Evolutionary conservation across 2,888 invertebrate genomes (phyloP), one percentile per base, ranked within the genome.

Genomic region (Gari tellinella): DNA sequence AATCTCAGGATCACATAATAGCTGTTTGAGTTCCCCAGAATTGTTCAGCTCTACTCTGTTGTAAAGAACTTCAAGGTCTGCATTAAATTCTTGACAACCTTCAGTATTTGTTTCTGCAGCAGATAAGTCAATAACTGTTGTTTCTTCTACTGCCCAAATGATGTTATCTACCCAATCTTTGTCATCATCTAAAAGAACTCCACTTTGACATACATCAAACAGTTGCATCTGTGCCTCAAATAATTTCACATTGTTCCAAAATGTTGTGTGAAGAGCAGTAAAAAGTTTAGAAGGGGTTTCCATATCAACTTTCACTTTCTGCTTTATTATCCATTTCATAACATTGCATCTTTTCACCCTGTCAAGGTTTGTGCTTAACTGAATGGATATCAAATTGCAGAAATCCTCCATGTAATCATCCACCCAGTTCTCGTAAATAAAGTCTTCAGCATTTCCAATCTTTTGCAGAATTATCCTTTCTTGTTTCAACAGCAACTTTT

Each of bases 331-430:
- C 23, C 31, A 46, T n/a, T 43, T 41, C 23, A 21, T 43, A 15
- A 31, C 51, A 14, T 52, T 23, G 15, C 51, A 21, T 51, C 49
- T 49, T 15, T 52, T 17, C n/a, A 8, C 12, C 26, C 15, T 17
- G 14, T 10, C 8, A 25, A 43, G 21, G 3, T 41, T 19, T 1
- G 40, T 40, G 43, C 49, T 51, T 21, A 48, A 23, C 7, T 25
- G 23, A 19, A 53, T 14, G 0, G 65, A 64, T 14, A 45, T 15
- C 10, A 69, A 46, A 17, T 43, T 57, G 43, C 74, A 69, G n/a
- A 69, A 74, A 46, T 74, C 74, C 1, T 69, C 41, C 3, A 65
- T 31, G 37, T 74, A 74, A 65, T 74, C 74, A 31, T 41, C 25
- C 7, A 21, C 10, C 52, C 55, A 57, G 10, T n/a, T 25, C 1